Evolutionary conservation across 2,113 vertebrate genomes (phyloP).

Genomic region (Sylvilagus bachmani): DNA sequence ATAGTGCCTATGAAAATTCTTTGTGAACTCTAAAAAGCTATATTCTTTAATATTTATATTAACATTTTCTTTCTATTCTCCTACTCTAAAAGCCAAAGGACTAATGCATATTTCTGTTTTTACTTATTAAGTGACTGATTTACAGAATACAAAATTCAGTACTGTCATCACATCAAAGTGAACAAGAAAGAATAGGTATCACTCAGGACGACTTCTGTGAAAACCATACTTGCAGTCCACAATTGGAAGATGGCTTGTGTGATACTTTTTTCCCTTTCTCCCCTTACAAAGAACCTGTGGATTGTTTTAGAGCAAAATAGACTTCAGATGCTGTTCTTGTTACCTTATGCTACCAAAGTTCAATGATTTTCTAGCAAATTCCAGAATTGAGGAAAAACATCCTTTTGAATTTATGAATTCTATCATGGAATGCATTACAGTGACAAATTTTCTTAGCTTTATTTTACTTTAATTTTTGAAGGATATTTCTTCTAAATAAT

Average conservation of each 20-base stretch:
- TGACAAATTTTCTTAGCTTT: background rate
- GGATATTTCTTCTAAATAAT: background rate
- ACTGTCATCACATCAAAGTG: background rate
- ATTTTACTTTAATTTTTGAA: slow-evolving; percentile 2
- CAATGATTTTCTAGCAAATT: slow-evolving; percentile 2
- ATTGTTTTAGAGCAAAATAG: background rate
- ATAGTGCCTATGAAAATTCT: background rate
- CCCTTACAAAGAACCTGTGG: background rate
- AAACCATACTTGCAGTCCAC: background rate
- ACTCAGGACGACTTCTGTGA: slow-evolving; percentile 21
- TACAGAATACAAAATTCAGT: background rate
- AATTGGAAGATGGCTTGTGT: background rate
- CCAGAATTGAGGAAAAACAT: background rate
- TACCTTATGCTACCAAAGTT: background rate
- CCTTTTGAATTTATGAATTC: background rate
- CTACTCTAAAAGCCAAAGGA: background rate
- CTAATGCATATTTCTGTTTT: background rate
- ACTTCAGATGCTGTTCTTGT: background rate
- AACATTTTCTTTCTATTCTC: background rate
- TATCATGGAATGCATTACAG: background rate
- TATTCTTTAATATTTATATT: background rate
- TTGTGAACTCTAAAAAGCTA: background rate
- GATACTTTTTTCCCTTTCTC: background rate
- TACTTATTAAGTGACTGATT: background rate
- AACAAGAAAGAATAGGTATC: background rate